Evolutionary conservation across 2,888 invertebrate genomes (phyloP).

Genomic region (Epirrhoe alternata): DNA sequence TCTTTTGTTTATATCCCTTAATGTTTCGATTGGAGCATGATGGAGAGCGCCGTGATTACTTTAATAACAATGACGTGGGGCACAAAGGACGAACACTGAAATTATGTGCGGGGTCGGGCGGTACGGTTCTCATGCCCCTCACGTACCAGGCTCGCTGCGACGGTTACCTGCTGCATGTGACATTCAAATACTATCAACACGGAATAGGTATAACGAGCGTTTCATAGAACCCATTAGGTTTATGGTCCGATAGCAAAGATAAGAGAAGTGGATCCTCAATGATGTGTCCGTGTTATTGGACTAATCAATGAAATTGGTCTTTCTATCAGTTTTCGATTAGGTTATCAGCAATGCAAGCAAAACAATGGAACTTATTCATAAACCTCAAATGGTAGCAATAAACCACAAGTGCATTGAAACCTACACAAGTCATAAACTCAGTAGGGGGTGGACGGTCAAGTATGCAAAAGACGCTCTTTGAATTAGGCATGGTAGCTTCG

Average conservation of each 20-base stretch:
- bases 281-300: conserved; percentile 47
- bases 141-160: conserved; percentile 68
- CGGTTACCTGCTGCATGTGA: conserved; percentile 71
- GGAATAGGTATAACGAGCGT: conserved; percentile 74
- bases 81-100: conserved; percentile 80
- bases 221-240: conserved; percentile 72
- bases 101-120: conserved; percentile 78
- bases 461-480: conserved; percentile 59
- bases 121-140: conserved; percentile 78
- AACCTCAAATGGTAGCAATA: conserved; percentile 31
- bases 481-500: conserved; percentile 74
- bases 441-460: conserved; percentile 54
- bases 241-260: conserved; percentile 63
- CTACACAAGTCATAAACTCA: conserved; percentile 41
- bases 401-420: conserved; percentile 30
- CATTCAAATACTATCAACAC: conserved; percentile 77
- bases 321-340: conserved; percentile 37
- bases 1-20: conserved; percentile 85
- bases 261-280: conserved; percentile 48
- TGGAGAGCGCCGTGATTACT: conserved; percentile 83
- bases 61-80: conserved; percentile 81
- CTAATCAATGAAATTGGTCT: conserved; percentile 44
- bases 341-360: conserved; percentile 31
- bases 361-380: conserved; percentile 32
- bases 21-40: conserved; percentile 82